Conservation (phyloP, 2,888 invertebrate genomes). For the Notodonta dromedarius region DNA sequence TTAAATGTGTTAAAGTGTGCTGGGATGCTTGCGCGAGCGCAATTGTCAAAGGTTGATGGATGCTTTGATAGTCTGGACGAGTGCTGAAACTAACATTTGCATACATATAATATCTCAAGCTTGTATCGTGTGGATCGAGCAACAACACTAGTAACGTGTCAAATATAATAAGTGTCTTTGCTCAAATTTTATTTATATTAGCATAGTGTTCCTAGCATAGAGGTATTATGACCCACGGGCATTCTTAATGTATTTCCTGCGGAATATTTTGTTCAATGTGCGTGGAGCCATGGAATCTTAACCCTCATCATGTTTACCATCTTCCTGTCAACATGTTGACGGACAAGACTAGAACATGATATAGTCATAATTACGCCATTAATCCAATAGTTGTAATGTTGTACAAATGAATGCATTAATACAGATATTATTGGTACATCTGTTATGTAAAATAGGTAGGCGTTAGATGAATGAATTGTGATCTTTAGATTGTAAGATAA, state of each 20-base stretch:
- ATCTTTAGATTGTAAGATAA: slow-evolving; percentile 40
- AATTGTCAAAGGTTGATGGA: neutral
- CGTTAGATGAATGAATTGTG: slow-evolving; percentile 40
- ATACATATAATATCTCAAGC: neutral
- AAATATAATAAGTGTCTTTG: neutral
- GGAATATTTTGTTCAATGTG: slow-evolving; percentile 34
- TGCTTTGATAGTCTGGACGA: neutral
- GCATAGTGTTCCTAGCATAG: slow-evolving; percentile 5
- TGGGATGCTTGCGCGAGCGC: neutral
- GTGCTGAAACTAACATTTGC: neutral
- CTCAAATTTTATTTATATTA: slow-evolving; percentile 4
- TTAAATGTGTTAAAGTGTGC: neutral
- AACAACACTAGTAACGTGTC: neutral
- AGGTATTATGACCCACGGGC: slow-evolving; percentile 19
- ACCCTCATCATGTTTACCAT: slow-evolving; percentile 22
- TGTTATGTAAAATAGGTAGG: slow-evolving; percentile 9
- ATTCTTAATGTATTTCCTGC: slow-evolving; percentile 32
- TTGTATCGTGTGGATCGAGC: neutral
- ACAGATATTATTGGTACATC: slow-evolving; percentile 2
- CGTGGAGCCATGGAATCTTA: slow-evolving; percentile 16
- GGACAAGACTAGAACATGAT: slow-evolving; percentile 30
- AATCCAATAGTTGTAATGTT: slow-evolving; percentile 10
- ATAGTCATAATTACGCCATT: slow-evolving; percentile 14
- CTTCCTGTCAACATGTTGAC: slow-evolving; percentile 32
- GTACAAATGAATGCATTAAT: slow-evolving; percentile 23